phyloP scores from a whole-genome alignment of 2,113 vertebrate species.

The Lamprologus tigripictilis region DNA sequence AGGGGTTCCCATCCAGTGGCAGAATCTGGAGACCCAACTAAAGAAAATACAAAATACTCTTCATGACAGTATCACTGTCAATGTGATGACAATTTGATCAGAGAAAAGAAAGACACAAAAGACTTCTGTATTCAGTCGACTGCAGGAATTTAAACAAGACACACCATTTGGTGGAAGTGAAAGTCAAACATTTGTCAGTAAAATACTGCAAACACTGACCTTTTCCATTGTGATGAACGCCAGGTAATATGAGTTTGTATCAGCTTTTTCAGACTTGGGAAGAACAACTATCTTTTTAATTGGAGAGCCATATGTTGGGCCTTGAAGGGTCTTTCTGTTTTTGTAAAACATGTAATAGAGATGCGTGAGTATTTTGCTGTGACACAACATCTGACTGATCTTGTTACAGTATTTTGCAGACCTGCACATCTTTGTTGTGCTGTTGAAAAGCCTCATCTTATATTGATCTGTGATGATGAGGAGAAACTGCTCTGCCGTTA shows the following conservation, averaged over 20 bases:
- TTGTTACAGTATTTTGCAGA: slow-evolving; percentile 26
- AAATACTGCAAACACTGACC: slow-evolving; percentile 62
- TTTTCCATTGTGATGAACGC: slow-evolving; percentile 84
- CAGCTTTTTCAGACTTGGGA: slow-evolving; percentile 23
- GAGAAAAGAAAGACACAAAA: not conserved
- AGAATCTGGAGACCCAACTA: slow-evolving; percentile 92
- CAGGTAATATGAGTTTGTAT: slow-evolving; percentile 69
- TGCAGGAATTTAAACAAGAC: not conserved
- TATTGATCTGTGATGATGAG: slow-evolving; percentile 78
- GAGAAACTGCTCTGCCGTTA: slow-evolving; percentile 80
- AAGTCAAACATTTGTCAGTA: not conserved
- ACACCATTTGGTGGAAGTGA: not conserved
- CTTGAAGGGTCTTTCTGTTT: slow-evolving; percentile 81
- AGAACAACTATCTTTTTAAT: slow-evolving; percentile 78
- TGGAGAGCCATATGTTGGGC: slow-evolving; percentile 82
- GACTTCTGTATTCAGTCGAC: not conserved
- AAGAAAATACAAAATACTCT: not conserved
- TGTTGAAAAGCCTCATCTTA: slow-evolving; percentile 90
- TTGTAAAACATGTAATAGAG: not conserved
- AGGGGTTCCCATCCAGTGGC: slow-evolving; percentile 89
- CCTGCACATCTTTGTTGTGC: slow-evolving; percentile 89
- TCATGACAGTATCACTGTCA: not conserved
- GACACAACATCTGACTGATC: not conserved
- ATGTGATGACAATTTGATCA: not conserved
- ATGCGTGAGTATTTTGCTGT: not conserved